phyloP scores from a whole-genome alignment of 2,888 invertebrate genomes.

The Hirtodrosophila histrioides region DNA sequence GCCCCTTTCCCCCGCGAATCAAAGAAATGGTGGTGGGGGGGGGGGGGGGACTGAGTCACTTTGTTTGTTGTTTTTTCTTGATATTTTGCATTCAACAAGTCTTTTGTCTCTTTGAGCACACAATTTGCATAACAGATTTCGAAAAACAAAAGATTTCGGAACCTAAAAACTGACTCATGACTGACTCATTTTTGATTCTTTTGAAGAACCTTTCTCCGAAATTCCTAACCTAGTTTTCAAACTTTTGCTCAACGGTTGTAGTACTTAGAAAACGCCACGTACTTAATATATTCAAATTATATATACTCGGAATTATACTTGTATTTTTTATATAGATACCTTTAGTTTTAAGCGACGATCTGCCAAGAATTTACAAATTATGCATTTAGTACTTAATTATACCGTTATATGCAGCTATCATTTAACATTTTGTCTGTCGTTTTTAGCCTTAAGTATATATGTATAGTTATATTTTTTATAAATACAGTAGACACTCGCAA shows the following conservation, averaged over 20 bases:
- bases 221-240: background rate
- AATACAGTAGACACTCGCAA: background rate
- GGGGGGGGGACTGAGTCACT: background rate
- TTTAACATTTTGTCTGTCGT: background rate
- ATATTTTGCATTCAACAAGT: conserved; percentile 7
- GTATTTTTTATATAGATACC: conserved; percentile 12
- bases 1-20: too few species aligned
- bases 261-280: conserved; percentile 51
- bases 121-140: too few species aligned
- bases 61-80: background rate
- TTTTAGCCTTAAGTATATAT: conserved; percentile 5
- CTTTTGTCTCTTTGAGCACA: background rate
- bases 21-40: too few species aligned
- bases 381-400: conserved; percentile 30
- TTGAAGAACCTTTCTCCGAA: conserved; percentile 14
- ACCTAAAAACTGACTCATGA: conserved; percentile 4
- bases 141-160: too few species aligned
- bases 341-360: conserved; percentile 42
- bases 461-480: conserved; percentile 1
- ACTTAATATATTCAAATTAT: conserved; percentile 45
- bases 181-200: conserved; percentile 11
- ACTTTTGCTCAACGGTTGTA: conserved; percentile 59
- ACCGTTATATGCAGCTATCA: background rate
- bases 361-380: conserved; percentile 35
- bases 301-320: conserved; percentile 2